These are phyloP conservation scores for Dicrurus megarhynchus DNA, from an alignment of 2,113 vertebrate genomes.

Conservation along the genomic window DNA sequence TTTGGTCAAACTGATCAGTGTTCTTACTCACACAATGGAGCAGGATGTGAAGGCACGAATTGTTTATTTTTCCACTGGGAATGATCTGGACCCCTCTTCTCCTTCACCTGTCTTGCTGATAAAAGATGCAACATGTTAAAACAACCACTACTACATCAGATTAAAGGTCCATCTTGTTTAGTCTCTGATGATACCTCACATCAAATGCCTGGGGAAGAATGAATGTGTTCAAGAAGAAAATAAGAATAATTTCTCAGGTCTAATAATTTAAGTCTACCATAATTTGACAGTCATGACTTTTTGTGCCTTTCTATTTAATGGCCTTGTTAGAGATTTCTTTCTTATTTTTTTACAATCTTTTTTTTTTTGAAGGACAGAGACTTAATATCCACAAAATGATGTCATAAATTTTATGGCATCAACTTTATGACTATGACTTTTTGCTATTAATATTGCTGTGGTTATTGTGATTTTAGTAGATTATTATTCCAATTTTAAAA, in stretches of 20 bases:
- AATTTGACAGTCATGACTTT: neutral
- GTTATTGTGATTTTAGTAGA: neutral
- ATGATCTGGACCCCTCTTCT: neutral
- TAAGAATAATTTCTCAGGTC: neutral
- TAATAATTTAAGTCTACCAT: neutral
- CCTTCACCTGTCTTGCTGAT: neutral
- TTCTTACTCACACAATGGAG: neutral
- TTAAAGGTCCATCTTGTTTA: neutral
- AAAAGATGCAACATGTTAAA: neutral
- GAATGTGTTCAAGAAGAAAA: neutral
- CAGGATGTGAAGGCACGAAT: rapidly evolving
- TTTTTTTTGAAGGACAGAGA: neutral
- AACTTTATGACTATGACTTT: neutral
- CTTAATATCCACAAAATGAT: neutral
- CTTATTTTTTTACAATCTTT: neutral
- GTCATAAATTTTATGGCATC: neutral
- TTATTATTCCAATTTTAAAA: neutral
- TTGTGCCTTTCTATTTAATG: neutral
- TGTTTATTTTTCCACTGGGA: neutral
- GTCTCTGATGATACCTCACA: neutral
- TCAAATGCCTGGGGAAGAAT: neutral
- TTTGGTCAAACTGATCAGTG: neutral
- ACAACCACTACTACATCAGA: neutral
- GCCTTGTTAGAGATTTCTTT: neutral
- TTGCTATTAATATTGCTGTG: neutral